These are phyloP conservation scores for Scyliorhinus canicula DNA, from an alignment of 2,797 vertebrate genomes.

Conservation along the genomic window DNA sequence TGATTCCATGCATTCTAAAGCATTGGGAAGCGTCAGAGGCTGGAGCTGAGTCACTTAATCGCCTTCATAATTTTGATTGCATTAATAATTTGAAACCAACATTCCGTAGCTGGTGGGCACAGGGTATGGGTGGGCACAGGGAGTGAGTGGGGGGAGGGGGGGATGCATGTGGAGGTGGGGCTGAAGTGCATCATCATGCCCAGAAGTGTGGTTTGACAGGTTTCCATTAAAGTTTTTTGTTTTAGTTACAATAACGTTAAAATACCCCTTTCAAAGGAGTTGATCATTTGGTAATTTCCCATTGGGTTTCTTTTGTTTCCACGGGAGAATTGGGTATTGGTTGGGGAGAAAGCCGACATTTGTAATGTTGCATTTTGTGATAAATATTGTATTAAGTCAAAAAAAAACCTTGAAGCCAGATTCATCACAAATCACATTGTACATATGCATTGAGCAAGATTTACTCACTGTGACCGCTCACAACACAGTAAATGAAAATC, in stretches of 20 bases:
- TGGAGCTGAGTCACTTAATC: not conserved
- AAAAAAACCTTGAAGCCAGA: not conserved
- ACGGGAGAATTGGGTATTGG: not conserved
- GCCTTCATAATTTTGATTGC: not conserved
- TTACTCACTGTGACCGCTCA: not conserved
- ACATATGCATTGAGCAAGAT: not conserved
- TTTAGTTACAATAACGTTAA: too few species aligned
- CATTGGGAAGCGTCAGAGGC: not conserved
- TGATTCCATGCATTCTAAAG: not conserved
- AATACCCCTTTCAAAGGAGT: too few species aligned
- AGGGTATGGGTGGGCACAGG: too few species aligned
- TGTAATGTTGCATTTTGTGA: not conserved
- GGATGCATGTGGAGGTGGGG: too few species aligned
- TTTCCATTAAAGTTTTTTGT: not conserved
- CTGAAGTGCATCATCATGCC: too few species aligned
- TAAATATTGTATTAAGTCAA: not conserved
- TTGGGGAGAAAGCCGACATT: not conserved
- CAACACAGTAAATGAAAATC: not conserved
- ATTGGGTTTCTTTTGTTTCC: not conserved
- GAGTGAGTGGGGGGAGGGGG: too few species aligned
- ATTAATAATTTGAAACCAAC: not conserved
- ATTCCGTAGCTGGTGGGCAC: too few species aligned
- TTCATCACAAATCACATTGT: not conserved
- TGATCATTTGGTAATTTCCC: not conserved
- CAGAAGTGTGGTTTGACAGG: too few species aligned